Evolutionary conservation across 2,113 vertebrate genomes (phyloP).

Genomic region (Podocnemis expansa): DNA sequence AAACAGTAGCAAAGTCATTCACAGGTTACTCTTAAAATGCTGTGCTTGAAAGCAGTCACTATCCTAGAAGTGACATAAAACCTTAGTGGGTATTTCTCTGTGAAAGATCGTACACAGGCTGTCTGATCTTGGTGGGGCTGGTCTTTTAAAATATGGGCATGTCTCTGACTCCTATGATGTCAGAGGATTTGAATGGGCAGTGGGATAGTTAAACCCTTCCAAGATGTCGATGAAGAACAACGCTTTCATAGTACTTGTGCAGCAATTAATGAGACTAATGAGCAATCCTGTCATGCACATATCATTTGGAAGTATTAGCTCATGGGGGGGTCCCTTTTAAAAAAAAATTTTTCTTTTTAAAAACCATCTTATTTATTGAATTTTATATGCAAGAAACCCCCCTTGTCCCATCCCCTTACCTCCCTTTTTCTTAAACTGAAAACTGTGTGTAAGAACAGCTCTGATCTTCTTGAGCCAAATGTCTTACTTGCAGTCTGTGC

Average conservation of each 20-base stretch:
- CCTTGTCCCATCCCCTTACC: no score
- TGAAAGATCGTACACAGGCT: background rate
- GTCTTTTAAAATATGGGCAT: background rate
- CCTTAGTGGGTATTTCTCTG: background rate
- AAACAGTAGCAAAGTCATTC: background rate
- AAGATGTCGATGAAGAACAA: background rate
- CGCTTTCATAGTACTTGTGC: background rate
- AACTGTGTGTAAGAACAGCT: background rate
- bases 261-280: background rate
- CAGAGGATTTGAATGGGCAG: background rate
- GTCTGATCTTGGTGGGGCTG: background rate
- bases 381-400: background rate
- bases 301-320: background rate
- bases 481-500: background rate
- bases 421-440: background rate
- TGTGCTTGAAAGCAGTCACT: background rate
- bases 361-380: background rate
- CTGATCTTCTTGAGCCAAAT: background rate
- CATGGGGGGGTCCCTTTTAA: background rate
- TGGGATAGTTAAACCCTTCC: background rate
- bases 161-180: background rate
- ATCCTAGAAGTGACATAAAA: background rate
- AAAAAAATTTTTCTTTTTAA: background rate
- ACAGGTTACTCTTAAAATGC: background rate
- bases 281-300: background rate